phyloP scores from a whole-genome alignment of 2,113 vertebrate species.

The Bungarus multicinctus region DNA sequence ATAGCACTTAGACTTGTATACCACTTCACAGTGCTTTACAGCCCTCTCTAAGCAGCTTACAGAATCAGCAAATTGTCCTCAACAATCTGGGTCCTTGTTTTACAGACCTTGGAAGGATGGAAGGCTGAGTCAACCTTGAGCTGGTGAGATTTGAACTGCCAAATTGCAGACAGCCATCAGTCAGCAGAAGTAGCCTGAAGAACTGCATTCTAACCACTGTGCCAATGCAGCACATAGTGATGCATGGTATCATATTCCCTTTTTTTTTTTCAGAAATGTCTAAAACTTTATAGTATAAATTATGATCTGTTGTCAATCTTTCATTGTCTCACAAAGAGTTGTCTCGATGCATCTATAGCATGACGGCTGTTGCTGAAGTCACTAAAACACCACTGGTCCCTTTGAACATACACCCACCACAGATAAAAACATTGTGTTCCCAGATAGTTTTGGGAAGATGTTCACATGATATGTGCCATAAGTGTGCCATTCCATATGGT shows the following conservation, averaged over 20 bases:
- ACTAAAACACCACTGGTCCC: neutral
- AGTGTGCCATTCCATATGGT: neutral
- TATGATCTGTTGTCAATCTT: neutral
- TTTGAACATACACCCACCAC: neutral
- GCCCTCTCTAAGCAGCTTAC: no score
- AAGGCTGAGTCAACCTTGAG: no score
- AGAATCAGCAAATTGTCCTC: no score
- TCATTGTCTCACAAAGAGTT: neutral
- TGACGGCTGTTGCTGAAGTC: neutral
- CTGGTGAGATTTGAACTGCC: no score
- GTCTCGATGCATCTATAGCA: neutral
- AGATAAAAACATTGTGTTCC: neutral
- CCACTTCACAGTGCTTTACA: no score
- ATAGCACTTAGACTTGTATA: no score
- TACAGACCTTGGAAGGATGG: no score
- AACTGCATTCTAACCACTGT: no score
- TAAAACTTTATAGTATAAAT: neutral
- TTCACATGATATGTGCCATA: no score
- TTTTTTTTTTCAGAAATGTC: neutral
- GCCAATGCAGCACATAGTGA: neutral
- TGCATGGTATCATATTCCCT: neutral
- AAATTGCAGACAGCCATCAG: no score
- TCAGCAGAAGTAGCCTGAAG: no score
- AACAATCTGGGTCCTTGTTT: no score
- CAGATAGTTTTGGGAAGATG: neutral